These are phyloP conservation scores for Lissocephala sabroskyi DNA, from an alignment of 2,888 invertebrate genomes.

Conservation along the genomic window DNA sequence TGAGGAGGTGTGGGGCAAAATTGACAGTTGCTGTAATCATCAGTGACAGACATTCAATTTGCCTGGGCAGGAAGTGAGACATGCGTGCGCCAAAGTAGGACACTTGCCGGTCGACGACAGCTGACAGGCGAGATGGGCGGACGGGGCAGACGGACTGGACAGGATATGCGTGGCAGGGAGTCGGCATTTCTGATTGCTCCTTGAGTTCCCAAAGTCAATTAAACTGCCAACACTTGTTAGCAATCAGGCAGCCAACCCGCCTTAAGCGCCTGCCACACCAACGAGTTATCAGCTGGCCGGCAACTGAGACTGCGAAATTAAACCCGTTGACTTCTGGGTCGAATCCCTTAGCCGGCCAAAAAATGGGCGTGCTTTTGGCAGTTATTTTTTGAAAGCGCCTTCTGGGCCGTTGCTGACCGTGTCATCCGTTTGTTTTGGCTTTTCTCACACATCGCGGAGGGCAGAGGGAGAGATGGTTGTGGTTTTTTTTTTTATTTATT, in stretches of 20 bases:
- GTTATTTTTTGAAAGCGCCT: constrained; percentile 46
- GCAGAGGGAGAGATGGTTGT: no score
- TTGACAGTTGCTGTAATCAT: constrained; percentile 51
- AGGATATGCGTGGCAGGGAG: not conserved
- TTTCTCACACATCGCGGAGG: no score
- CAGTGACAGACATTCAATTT: constrained; percentile 51
- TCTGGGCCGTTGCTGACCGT: constrained; percentile 21
- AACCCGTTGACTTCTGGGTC: constrained; percentile 6
- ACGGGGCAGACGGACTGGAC: no score
- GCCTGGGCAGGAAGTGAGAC: constrained; percentile 29
- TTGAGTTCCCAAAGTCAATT: constrained; percentile 57
- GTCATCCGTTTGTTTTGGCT: constrained; percentile 26
- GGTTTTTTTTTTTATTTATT: constrained; percentile 46
- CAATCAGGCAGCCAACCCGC: constrained; percentile 68
- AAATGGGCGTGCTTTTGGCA: constrained; percentile 36
- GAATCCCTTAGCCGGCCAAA: no score
- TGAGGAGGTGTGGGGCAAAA: constrained; percentile 10
- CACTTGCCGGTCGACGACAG: constrained; percentile 42
- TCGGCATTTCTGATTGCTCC: constrained; percentile 12
- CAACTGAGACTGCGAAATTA: not conserved
- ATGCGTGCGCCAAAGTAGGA: constrained; percentile 48
- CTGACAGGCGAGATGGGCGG: no score
- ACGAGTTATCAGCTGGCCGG: not conserved
- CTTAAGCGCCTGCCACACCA: constrained; percentile 44
- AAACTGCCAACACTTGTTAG: constrained; percentile 70